Evolutionary conservation across 2,113 vertebrate genomes (phyloP), one percentile per base, ranked within the genome.

Genomic region (Spea multiplicata): DNA sequence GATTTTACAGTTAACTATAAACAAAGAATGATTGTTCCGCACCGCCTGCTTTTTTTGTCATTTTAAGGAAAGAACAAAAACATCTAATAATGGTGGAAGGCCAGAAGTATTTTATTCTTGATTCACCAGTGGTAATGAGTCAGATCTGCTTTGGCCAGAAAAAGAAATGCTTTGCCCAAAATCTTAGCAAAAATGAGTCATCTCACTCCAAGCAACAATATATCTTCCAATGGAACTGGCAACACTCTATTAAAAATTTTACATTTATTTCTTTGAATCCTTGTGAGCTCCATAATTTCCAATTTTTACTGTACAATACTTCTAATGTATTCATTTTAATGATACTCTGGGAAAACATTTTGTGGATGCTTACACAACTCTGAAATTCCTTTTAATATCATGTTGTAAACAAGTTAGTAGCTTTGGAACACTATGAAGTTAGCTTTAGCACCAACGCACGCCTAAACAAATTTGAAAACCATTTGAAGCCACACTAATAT

Each of bases 71-170:
- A 73, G 84, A 86, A 87, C 87, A 88, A 87, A 88, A 88, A 91
- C 87, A 87, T 87, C 87, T 90, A 90, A 86, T 76, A 84, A 87
- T 88, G 86, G 84, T 87, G 64, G 71, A 83, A 85, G 83, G 89
- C 88, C 89, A 93, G 83, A 84, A 92, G 88, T 84, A 83, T 91
- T 91, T 90, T 89, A 90, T 93, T 84, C 86, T 87, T 86, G 89
- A 88, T 89, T 88, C 90, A 86, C 87, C 85, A 88, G 88, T 89
- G 90, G 89, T 92, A 91, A 88, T 91, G 90, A 93, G 88, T 93
- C 89, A 92, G 91, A 93, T 92, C 91, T 86, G 85, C 89, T 83
- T 86, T 92, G 90, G 92, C 90, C 86, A 90, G 88, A 80, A 90
- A 93, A 92, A 89, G 85, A 88, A 61, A 75, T 81, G 84, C 86